Evolutionary conservation across 2,113 vertebrate genomes (phyloP).

Genomic region (Ploceus nigricollis): DNA sequence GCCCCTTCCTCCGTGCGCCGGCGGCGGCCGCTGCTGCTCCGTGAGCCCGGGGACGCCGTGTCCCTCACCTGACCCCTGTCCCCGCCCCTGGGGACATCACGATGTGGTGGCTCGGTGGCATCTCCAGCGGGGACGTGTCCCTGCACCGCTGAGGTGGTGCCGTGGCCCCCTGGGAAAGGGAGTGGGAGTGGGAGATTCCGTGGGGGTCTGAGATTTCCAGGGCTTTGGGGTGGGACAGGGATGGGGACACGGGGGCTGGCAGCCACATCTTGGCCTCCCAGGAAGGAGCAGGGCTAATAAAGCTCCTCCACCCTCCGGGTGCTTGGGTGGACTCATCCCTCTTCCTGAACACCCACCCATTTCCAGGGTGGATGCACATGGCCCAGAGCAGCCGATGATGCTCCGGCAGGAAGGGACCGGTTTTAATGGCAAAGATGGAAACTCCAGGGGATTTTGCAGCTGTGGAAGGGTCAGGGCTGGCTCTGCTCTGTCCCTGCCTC

Average conservation of each 20-base stretch:
- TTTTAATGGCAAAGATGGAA: neutral
- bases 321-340: neutral
- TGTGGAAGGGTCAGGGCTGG: neutral
- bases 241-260: neutral
- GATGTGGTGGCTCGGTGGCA: neutral
- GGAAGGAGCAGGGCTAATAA: neutral
- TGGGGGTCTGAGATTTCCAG: fast-evolving
- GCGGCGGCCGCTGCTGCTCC: neutral
- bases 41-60: neutral
- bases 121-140: neutral
- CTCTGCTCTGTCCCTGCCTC: neutral
- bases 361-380: fast-evolving
- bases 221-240: neutral
- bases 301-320: neutral
- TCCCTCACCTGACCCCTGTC: neutral
- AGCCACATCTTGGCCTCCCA: fast-evolving
- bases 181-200: neutral
- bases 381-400: fast-evolving
- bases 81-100: neutral
- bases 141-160: fast-evolving
- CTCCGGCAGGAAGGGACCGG: neutral
- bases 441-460: neutral
- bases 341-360: neutral
- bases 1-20: neutral
- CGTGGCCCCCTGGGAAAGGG: fast-evolving